A percentile compares a stretch with the other conserved stretches of the same genome.
phyloP scores from a whole-genome alignment of 2,797 vertebrate genomes.

The Emydoidea blandingii region DNA sequence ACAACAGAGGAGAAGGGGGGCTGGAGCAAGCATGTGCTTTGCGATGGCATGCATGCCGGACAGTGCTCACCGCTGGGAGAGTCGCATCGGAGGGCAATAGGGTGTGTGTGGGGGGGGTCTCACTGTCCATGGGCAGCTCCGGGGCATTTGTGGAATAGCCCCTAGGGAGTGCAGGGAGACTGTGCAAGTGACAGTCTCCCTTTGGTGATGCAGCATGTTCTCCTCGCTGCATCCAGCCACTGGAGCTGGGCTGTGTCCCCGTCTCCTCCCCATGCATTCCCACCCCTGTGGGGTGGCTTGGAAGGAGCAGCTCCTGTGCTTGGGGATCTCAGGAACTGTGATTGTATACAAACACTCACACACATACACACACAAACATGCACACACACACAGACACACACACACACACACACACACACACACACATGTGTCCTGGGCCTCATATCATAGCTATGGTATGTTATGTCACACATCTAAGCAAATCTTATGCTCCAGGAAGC shows the following conservation, averaged over 20 bases:
- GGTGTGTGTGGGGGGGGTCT: background rate
- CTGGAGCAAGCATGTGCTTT: background rate
- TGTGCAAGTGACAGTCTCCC: background rate
- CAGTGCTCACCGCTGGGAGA: too few relatives aligned
- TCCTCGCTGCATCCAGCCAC: background rate
- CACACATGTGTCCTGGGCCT: rapidly evolving
- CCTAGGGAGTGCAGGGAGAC: background rate
- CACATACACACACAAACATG: background rate
- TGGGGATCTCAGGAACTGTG: background rate
- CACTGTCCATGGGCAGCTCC: background rate
- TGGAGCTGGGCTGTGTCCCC: background rate
- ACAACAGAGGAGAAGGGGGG: background rate
- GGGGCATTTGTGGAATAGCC: background rate
- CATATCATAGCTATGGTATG: background rate
- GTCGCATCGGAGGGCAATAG: background rate
- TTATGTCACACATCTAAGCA: slow-evolving; percentile 59
- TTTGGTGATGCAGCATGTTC: background rate
- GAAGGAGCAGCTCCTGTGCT: rapidly evolving
- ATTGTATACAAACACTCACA: background rate
- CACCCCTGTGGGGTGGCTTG: rapidly evolving
- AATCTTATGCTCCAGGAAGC: slow-evolving; percentile 63
- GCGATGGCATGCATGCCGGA: background rate
- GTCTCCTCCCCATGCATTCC: rapidly evolving
- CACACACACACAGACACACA: too few relatives aligned
- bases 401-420: background rate